phyloP scores from a whole-genome alignment of 1,140 invertebrate species.

The Colletes latitarsis region DNA sequence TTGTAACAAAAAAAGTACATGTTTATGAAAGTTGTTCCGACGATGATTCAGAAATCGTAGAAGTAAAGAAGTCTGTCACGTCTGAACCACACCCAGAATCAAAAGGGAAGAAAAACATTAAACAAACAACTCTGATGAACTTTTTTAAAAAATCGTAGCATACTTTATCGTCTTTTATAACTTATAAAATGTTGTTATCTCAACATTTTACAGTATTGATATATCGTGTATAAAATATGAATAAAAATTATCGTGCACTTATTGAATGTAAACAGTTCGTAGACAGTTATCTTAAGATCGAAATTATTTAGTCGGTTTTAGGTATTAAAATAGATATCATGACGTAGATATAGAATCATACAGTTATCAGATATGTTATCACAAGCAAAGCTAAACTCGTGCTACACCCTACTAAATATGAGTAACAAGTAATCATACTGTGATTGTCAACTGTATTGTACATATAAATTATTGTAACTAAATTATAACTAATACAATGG shows the following conservation, averaged over 20 bases:
- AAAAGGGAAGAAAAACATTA: constrained; percentile 52
- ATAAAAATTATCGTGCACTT: neutral
- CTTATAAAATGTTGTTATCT: neutral
- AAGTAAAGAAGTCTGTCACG: constrained; percentile 29
- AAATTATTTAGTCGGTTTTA: neutral
- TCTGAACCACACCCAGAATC: constrained; percentile 43
- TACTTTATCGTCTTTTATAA: constrained; percentile 1
- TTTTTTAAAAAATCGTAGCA: constrained; percentile 59
- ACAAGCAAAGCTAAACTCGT: constrained; percentile 16
- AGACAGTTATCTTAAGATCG: constrained; percentile 13
- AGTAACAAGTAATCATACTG: constrained; percentile 15
- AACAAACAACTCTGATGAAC: constrained; percentile 52
- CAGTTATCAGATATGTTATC: constrained; percentile 71
- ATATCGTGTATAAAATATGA: neutral
- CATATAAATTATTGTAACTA: neutral
- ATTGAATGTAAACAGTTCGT: neutral
- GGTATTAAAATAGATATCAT: constrained; percentile 28
- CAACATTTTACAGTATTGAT: constrained; percentile 24
- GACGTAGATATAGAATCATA: constrained; percentile 20
- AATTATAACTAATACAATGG: constrained; percentile 12
- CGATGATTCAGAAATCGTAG: constrained; percentile 59
- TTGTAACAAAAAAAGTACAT: constrained; percentile 75
- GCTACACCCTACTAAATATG: constrained; percentile 5
- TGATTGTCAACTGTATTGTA: neutral
- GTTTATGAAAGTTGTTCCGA: constrained; percentile 75